Evolutionary conservation across 2,797 vertebrate species (phyloP), one percentile per base, ranked within the genome.

Genomic region (Rhinogobio ventralis): DNA sequence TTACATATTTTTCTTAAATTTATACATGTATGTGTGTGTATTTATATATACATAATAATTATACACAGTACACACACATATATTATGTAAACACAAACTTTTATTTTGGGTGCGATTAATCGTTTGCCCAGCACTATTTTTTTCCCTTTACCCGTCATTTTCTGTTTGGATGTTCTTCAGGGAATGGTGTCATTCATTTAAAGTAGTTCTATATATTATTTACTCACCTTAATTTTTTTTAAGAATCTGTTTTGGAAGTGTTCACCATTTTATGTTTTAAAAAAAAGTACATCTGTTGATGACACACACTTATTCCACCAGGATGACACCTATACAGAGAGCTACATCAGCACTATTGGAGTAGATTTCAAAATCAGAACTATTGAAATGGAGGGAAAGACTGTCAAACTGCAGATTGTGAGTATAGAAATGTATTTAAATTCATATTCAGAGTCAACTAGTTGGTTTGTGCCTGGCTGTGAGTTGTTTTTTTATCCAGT

Each of bases 291-390:
- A 51, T 33, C 46, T 4, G 33, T 51, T 83, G 6, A 28, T 79
- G 45, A 69, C 68, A n/a, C 46, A 14, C 60, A 30, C 68, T 39
- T 55, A 4, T 84, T 45, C 8, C 14, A 11, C 20, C 85, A 96
- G 95, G 95, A 96, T 46, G 94, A 96, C 90, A 95, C 94, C 10
- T 96, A 96, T 90, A 96, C 95, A 0, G 95, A 96, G 81, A 96
- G 95, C 83, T 96, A 96, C 91, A 95, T 96, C 93, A 95, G 95
- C 82, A 96, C 95, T 77, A 96, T 96, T 7, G 95, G 95, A 8
- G 95, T 96, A 0, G 95, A 96, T 90, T 96, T 96, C 86, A 96
- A 96, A 91, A 96, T 96, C 91, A 90, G 95, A 66, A 96, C 95
- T 83, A 94, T 95, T 15, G 95, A 95, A 88, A 92, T 96, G 93